Evolutionary conservation across 92 coral and sea anemone genomes (phyloP), one percentile per base, ranked within the genome.

Genomic region (Phenganax subtilis): DNA sequence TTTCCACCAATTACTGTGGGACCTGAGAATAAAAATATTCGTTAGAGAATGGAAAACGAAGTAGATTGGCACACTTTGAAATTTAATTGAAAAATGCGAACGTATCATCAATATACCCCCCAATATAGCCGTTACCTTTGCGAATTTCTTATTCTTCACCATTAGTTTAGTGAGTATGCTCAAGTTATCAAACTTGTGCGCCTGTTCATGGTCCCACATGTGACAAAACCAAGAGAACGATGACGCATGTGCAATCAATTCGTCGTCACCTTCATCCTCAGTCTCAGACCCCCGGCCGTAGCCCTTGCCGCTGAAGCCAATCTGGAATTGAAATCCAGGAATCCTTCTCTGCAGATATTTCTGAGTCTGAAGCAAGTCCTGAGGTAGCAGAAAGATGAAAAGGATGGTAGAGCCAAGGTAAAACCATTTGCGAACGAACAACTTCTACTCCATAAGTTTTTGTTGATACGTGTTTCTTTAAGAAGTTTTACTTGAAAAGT

Each of bases 151-250:
- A 82, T 93, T 93, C 55, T 77, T 90, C 71, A 76, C 89, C 85
- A 93, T 89, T 11, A 93, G 87, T 52, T 72, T 86, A 79, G 85
- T 87, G 27, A 93, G 88, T 71, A 89, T 87, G 58, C 88, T 68
- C 16, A 91, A 80, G 3, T 86, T 88, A 59, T 76, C 81, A 81
- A 88, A 84, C 82, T 89, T 88, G 84, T 93, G 98, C 25, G 98
- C 91, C 66, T 93, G 98, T 30, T 93, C 98, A 74, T 93, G 98
- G 68, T 89, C 93, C 57, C 85, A 93, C 90, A 93, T 71, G 76
- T 93, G 98, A 31, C 97, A 96, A 82, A 93, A 93, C 98, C 98
- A 93, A 31, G 97, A 88, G 76, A 93, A 93, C 20, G 86, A 86
- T 58, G 90, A 88, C 54, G 97, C 92, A 76, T 93, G 77, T 82